phyloP scores from a whole-genome alignment of 2,113 vertebrate species.

The Oncorhynchus masou region DNA sequence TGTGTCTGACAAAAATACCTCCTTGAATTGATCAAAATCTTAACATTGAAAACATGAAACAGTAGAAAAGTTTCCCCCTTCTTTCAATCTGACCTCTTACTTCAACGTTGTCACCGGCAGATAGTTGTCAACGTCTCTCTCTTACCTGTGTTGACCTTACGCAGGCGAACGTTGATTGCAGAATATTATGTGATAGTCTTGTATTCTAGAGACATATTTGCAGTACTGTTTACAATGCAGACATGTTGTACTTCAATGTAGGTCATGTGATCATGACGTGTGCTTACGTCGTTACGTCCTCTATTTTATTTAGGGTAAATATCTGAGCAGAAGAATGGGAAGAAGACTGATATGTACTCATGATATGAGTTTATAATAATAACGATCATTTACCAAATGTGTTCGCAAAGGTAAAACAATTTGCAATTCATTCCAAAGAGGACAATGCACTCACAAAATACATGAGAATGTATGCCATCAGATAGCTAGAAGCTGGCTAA shows the following conservation, averaged over 20 bases:
- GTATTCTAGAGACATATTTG: background rate
- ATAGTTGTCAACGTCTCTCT: background rate
- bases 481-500: background rate
- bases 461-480: background rate
- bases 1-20: too few species aligned
- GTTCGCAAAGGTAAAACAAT: constrained; percentile 7
- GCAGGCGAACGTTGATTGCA: too few species aligned
- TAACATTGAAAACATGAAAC: background rate
- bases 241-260: background rate
- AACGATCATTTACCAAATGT: background rate
- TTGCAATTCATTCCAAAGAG: background rate
- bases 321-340: constrained; percentile 6
- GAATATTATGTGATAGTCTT: too few species aligned
- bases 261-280: background rate
- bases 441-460: background rate
- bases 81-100: background rate
- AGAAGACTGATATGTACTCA: background rate
- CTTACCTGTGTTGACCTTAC: too few species aligned
- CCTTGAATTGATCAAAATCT: background rate
- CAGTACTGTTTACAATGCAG: background rate
- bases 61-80: background rate
- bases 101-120: background rate
- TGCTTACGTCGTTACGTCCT: background rate
- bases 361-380: background rate
- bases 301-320: background rate